Evolutionary conservation across 2,888 invertebrate genomes (phyloP), one percentile per base, ranked within the genome.

Genomic region (Anoplius nigerrimus): DNA sequence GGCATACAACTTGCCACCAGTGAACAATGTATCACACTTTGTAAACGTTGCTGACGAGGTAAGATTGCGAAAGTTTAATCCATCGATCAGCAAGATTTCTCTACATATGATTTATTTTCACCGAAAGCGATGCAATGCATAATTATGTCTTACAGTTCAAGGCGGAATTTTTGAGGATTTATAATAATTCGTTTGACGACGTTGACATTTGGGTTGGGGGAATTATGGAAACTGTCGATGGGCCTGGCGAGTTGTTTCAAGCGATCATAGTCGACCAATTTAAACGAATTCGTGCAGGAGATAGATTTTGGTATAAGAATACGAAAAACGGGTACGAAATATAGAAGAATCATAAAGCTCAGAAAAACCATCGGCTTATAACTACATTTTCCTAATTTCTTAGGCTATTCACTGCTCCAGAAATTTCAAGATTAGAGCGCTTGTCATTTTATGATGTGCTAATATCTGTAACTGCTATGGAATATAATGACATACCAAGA

Each of bases 231-330:
- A 91, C 91, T 0, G 72, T 77, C 8, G 80, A 85, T 69, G 89
- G 90, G 46, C 91, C 91, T 0, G 92, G 91, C 1, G 89, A 89
- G 76, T 84, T 91, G 8, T 92, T 92, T 78, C 79, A 84, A 71
- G 81, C 84, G 2, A 89, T 92, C 52, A 91, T 92, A 62, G 69
- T 82, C 34, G 91, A 92, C 80, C 92, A 92, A 76, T 92, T 92
- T 84, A 71, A 75, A 45, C 84, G 92, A 73, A 91, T 92, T 67
- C 82, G 92, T 72, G 88, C 91, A 84, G 91, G 90, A 1, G 92
- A 92, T 79, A 80, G 92, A 62, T 92, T 92, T 86, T 92, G 92
- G 92, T 92, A 90, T 82, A 90, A 91, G 77, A 92, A 92, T 82
- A 66, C 13, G 13, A 78, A 82, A 45, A 90, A 90, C 75, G 80